Evolutionary conservation across 2,113 vertebrate genomes (phyloP).

Genomic region (Sphaerodactylus townsendi): DNA sequence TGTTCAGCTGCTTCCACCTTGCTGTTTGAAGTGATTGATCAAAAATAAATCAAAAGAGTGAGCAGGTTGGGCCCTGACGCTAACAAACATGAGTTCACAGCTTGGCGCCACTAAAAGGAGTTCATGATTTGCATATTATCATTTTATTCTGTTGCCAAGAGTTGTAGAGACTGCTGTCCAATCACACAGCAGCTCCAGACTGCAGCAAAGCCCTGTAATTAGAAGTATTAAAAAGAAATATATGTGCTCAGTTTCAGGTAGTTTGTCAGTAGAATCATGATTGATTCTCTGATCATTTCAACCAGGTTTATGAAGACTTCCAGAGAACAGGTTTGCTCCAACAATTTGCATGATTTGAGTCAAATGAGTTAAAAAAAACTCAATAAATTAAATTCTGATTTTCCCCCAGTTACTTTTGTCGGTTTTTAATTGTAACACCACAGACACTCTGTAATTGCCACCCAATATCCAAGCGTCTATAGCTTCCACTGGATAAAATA

Average conservation of each 20-base stretch:
- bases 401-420: background rate
- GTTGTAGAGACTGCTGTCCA: background rate
- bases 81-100: background rate
- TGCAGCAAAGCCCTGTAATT: background rate
- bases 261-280: background rate
- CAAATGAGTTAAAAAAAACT: constrained; percentile 23
- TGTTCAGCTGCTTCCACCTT: constrained; percentile 27
- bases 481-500: background rate
- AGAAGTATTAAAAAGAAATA: background rate
- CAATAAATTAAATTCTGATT: background rate
- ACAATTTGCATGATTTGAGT: constrained; percentile 46
- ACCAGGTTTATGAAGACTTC: constrained; percentile 27
- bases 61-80: background rate
- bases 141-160: background rate
- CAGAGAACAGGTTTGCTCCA: constrained; percentile 5
- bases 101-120: background rate
- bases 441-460: background rate
- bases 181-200: background rate
- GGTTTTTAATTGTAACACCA: background rate
- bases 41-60: constrained; percentile 43
- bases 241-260: background rate
- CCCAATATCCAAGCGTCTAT: background rate
- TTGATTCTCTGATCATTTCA: background rate
- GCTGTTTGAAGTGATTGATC: constrained; percentile 40
- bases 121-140: background rate